These are phyloP conservation scores for Neolamprologus cancellatus DNA, from an alignment of 2,113 vertebrate genomes.

Conservation along the genomic window DNA sequence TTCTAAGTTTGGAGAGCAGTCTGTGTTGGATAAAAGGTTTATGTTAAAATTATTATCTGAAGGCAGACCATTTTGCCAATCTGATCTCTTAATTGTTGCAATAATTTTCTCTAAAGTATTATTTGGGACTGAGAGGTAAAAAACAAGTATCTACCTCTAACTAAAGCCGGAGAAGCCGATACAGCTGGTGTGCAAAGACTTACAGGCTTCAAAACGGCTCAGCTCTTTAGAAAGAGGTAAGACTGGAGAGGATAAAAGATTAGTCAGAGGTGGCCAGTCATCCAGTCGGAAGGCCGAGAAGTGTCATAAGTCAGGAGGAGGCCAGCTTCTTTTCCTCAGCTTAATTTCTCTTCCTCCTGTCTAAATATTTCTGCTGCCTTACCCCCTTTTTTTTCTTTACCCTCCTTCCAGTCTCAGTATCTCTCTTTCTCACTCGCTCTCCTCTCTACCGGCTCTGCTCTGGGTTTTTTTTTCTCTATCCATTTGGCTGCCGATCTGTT, in stretches of 20 bases:
- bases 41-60: not conserved
- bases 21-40: not conserved
- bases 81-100: not conserved
- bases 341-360: constrained; percentile 2
- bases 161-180: not conserved
- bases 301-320: not conserved
- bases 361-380: constrained; percentile 24
- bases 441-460: constrained; percentile 7
- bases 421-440: not conserved
- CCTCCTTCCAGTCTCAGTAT: not conserved
- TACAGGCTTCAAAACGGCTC: not conserved
- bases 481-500: constrained; percentile 55
- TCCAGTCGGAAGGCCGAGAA: not conserved
- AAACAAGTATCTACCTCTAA: not conserved
- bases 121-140: not conserved
- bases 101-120: not conserved
- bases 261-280: not conserved
- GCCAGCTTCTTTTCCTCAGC: not conserved
- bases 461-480: constrained; percentile 2
- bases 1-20: not conserved
- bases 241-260: not conserved
- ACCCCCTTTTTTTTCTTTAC: not conserved
- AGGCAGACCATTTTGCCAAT: not conserved
- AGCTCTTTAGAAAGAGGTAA: not conserved
- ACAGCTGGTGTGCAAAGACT: not conserved